phyloP scores from a whole-genome alignment of 1,140 invertebrate genomes.

The Olivierus martensii region DNA sequence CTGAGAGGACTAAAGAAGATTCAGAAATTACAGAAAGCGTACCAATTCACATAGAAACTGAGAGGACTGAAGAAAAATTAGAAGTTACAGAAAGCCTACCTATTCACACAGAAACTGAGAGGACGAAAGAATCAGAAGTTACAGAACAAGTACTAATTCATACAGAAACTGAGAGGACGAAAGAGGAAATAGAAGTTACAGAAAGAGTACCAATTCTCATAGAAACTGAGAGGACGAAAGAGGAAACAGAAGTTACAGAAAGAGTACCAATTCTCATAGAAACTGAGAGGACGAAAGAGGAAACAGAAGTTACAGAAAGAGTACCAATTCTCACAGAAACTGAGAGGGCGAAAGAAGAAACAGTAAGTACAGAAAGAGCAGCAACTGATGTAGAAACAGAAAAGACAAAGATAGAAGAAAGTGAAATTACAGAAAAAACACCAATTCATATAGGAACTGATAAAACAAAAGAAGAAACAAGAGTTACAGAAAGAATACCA shows the following conservation, averaged over 20 bases:
- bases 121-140: background rate
- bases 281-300: slow-evolving; percentile 7
- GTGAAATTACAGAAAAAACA: slow-evolving; percentile 9
- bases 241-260: slow-evolving; percentile 2
- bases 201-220: background rate
- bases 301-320: slow-evolving; percentile 17
- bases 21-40: background rate
- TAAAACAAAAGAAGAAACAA: no score
- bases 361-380: slow-evolving; percentile 18
- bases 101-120: background rate
- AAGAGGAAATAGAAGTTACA: no score
- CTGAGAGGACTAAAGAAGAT: background rate
- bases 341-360: slow-evolving; percentile 2
- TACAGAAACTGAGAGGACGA: background rate
- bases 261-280: no score
- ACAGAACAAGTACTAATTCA: background rate
- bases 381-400: slow-evolving; percentile 7
- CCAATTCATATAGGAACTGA: slow-evolving; percentile 13
- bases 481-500: no score
- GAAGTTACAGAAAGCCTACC: background rate
- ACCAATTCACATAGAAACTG: background rate
- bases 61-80: background rate
- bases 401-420: slow-evolving; percentile 4
- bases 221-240: background rate
- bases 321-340: slow-evolving; percentile 12